phyloP scores from a whole-genome alignment of 2,113 vertebrate genomes.

The Camelus bactrianus region DNA sequence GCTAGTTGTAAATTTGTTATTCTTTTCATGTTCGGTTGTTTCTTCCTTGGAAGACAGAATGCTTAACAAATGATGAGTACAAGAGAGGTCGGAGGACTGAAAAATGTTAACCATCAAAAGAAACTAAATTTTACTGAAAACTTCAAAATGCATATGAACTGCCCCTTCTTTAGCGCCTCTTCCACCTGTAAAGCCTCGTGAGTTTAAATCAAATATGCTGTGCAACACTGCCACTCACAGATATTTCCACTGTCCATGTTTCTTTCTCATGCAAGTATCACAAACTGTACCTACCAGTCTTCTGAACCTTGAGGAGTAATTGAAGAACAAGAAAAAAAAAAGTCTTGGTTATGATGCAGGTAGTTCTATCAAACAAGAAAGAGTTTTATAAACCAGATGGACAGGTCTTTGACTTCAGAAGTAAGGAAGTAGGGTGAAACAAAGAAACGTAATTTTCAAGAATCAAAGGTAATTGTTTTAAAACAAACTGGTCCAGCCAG shows the following conservation, averaged over 20 bases:
- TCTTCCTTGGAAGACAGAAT: slow-evolving; percentile 26
- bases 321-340: background rate
- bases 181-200: background rate
- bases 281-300: background rate
- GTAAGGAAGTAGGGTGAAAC: background rate
- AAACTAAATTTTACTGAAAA: background rate
- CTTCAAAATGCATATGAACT: background rate
- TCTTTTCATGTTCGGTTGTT: background rate
- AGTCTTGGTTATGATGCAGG: background rate
- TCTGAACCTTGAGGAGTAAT: background rate
- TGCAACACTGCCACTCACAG: background rate
- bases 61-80: background rate
- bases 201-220: background rate
- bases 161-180: background rate
- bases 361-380: background rate
- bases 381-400: background rate
- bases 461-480: background rate
- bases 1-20: background rate
- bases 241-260: background rate
- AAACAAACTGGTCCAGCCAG: slow-evolving; percentile 3
- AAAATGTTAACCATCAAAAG: slow-evolving; percentile 11
- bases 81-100: background rate
- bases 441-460: background rate
- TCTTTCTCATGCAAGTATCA: background rate
- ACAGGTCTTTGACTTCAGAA: slow-evolving; percentile 18